These are phyloP conservation scores for Helobdella robusta DNA, from an alignment of 2,888 invertebrate genomes.

Conservation along the genomic window DNA sequence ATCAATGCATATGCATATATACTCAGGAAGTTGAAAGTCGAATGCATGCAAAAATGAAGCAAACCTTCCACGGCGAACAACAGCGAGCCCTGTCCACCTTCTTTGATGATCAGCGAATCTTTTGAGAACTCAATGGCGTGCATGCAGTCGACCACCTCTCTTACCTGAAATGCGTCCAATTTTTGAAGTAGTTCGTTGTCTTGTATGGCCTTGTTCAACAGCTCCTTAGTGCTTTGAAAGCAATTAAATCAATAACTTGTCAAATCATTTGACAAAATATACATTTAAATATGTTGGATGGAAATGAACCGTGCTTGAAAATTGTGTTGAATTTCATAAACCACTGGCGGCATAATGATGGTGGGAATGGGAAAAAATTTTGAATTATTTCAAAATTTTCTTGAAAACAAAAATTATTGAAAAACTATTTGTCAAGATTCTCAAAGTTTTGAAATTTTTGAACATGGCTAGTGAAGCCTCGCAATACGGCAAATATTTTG, in stretches of 20 bases:
- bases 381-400: too few relatives aligned
- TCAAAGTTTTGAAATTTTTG: too few relatives aligned
- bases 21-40: too few relatives aligned
- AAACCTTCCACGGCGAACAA: constrained; percentile 87
- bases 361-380: neutral
- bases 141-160: constrained; percentile 97
- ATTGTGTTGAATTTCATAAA: neutral
- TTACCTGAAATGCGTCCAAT: constrained; percentile 69
- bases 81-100: constrained; percentile 67
- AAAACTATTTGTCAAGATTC: too few relatives aligned
- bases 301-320: neutral
- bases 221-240: constrained; percentile 71
- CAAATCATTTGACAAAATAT: too few relatives aligned
- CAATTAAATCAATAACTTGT: neutral
- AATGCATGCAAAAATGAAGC: too few relatives aligned
- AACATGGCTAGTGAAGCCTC: too few relatives aligned
- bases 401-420: neutral
- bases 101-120: constrained; percentile 70
- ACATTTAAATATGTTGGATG: neutral
- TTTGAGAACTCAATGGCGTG: constrained; percentile 80
- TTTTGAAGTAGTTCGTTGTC: constrained; percentile 99
- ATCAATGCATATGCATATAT: too few relatives aligned
- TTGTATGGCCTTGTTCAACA: constrained; percentile 74
- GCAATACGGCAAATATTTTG: too few relatives aligned
- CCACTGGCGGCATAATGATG: neutral